These are phyloP conservation scores for Drosophila pallidifrons DNA, from an alignment of 1,140 invertebrate genomes.

Conservation along the genomic window DNA sequence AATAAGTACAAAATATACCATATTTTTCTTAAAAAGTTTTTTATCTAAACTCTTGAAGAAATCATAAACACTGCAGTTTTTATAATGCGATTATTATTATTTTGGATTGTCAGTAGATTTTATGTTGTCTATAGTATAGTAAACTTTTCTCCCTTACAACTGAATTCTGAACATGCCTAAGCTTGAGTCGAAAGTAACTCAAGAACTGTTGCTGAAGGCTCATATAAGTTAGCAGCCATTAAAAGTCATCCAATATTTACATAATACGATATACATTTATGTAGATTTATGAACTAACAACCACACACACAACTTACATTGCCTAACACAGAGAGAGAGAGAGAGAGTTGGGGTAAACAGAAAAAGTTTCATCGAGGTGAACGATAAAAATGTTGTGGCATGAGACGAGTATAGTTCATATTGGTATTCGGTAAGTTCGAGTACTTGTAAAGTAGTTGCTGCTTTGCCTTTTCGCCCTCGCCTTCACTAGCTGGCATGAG, in stretches of 20 bases:
- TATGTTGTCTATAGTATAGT: neutral
- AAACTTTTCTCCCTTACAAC: neutral
- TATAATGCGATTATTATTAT: no score
- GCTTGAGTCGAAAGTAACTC: neutral
- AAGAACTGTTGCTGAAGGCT: constrained; percentile 11
- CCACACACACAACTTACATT: constrained; percentile 5
- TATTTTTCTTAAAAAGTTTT: no score
- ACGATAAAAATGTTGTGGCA: constrained; percentile 13
- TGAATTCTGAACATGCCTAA: neutral
- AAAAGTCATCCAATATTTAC: constrained; percentile 48
- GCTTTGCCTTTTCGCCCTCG: neutral
- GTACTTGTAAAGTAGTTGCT: constrained; percentile 36
- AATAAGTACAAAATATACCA: no score
- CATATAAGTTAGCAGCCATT: constrained; percentile 39
- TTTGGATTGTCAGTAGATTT: no score
- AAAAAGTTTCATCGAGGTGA: constrained; percentile 7
- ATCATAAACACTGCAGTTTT: no score
- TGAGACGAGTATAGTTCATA: constrained; percentile 6
- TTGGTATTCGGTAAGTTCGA: constrained; percentile 29
- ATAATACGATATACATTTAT: constrained; percentile 33
- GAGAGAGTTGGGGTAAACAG: neutral
- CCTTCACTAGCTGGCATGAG: constrained; percentile 5
- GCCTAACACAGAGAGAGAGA: neutral
- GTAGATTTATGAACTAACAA: constrained; percentile 26
- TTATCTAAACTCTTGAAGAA: no score